Percentiles rank a stretch among this genome's conserved stretches.
These are phyloP conservation scores for Dyspetes luteomarginatus DNA, from an alignment of 2,888 invertebrate species.

Conservation along the genomic window DNA sequence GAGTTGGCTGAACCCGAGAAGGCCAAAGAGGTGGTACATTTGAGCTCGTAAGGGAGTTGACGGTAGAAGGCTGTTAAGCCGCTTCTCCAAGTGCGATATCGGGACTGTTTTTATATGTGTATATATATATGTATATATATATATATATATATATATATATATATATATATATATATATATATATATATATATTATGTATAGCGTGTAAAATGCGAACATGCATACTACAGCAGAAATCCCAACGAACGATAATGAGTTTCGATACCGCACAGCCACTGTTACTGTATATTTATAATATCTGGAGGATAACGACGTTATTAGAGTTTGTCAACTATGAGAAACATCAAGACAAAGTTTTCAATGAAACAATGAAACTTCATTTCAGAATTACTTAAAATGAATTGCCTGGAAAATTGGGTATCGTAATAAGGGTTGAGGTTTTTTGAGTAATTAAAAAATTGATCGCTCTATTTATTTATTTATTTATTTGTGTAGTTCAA, in stretches of 20 bases:
- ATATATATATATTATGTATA: not conserved
- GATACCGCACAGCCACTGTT: constrained; percentile 43
- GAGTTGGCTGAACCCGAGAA: constrained; percentile 5
- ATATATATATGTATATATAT: not conserved
- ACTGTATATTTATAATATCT: constrained; percentile 13
- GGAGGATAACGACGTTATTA: constrained; percentile 8
- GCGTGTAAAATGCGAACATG: constrained; percentile 17
- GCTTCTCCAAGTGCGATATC: constrained; percentile 53
- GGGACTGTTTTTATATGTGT: not conserved
- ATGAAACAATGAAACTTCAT: not conserved
- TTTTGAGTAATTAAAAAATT: too few species aligned
- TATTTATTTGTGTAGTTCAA: too few species aligned
- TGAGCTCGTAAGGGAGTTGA: constrained; percentile 47
- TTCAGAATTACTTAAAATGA: not conserved
- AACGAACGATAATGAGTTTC: constrained; percentile 59
- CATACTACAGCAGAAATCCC: constrained; percentile 43
- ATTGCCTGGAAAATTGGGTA: not conserved
- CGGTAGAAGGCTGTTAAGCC: constrained; percentile 49
- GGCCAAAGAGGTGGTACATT: constrained; percentile 7
- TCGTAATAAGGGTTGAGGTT: too few species aligned
- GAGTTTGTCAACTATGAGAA: not conserved
- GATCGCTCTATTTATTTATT: too few species aligned
- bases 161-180: not conserved
- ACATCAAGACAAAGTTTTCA: not conserved
- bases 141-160: not conserved